phyloP scores from a whole-genome alignment of 2,888 invertebrate species.

The Mesorhabditis sp. region DNA sequence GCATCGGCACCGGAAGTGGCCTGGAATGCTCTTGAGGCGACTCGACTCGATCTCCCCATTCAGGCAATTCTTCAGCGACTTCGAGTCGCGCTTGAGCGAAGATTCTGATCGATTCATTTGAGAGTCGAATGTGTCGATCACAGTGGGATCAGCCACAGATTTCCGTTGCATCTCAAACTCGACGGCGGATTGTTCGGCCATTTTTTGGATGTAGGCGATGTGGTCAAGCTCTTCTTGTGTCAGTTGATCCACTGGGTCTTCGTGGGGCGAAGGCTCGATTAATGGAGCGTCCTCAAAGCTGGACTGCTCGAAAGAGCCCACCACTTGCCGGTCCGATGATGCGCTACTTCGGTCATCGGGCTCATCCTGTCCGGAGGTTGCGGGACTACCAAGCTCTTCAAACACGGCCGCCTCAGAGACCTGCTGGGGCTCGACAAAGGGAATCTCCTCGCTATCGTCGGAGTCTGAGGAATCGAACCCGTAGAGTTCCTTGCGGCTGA shows the following conservation, averaged over 20 bases:
- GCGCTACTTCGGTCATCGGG: neutral
- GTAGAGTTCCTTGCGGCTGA: conserved; percentile 2
- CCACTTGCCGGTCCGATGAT: neutral
- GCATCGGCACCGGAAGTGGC: conserved; percentile 15
- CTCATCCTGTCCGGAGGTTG: neutral
- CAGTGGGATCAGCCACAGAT: neutral
- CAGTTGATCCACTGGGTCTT: conserved; percentile 12
- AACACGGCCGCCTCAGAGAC: neutral
- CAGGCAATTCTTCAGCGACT: conserved; percentile 8
- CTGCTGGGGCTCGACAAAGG: neutral
- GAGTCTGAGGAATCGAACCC: neutral
- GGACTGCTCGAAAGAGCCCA: conserved; percentile 10
- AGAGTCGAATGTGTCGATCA: neutral
- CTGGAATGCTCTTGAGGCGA: conserved; percentile 7
- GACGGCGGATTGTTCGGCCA: conserved; percentile 18
- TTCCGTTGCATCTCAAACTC: conserved; percentile 8
- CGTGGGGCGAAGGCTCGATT: conserved; percentile 7
- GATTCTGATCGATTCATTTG: neutral
- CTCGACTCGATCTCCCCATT: neutral
- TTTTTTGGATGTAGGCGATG: conserved; percentile 18
- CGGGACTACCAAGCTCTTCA: neutral
- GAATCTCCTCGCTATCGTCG: neutral
- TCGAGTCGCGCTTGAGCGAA: neutral
- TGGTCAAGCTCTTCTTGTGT: conserved; percentile 29
- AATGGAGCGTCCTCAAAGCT: conserved; percentile 15